Percentiles rank a stretch among this genome's conserved stretches.
phyloP scores from a whole-genome alignment of 2,888 invertebrate species.

The Sialis lutaria region DNA sequence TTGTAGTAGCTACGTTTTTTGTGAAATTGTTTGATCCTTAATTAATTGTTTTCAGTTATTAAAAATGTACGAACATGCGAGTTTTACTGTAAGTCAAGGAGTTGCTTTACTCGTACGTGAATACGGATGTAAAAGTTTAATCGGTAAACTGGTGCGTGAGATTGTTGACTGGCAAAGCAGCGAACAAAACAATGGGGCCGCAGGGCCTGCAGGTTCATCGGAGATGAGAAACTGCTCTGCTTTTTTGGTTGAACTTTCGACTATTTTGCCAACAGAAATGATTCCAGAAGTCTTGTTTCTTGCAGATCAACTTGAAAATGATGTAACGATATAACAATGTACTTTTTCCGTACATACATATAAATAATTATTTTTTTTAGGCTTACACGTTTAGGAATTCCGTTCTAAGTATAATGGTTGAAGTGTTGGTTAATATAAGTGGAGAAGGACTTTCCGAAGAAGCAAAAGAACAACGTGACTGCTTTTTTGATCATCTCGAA shows the following conservation, averaged over 20 bases:
- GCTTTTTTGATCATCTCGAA: constrained; percentile 59
- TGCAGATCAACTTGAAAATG: constrained; percentile 18
- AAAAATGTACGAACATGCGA: constrained; percentile 57
- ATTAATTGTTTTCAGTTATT: constrained; percentile 38
- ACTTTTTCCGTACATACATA: neutral
- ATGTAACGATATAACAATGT: constrained; percentile 12
- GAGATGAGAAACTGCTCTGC: constrained; percentile 20
- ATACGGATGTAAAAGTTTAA: constrained; percentile 47
- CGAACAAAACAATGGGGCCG: constrained; percentile 28
- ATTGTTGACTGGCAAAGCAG: constrained; percentile 49
- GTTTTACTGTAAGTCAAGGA: constrained; percentile 47
- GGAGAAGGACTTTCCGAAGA: constrained; percentile 54
- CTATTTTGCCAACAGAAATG: constrained; percentile 21
- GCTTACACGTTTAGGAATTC: constrained; percentile 59
- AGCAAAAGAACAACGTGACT: constrained; percentile 50
- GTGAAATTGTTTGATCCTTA: constrained; percentile 2
- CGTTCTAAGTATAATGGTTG: constrained; percentile 66
- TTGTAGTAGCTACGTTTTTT: neutral
- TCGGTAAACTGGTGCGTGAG: constrained; percentile 56
- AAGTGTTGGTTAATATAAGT: constrained; percentile 56
- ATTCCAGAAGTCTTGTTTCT: constrained; percentile 22
- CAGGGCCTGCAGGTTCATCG: constrained; percentile 25
- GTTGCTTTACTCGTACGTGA: constrained; percentile 49
- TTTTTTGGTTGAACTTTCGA: constrained; percentile 20
- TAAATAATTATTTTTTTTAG: constrained; percentile 21